Base-by-base conservation (phyloP, 2,888 invertebrate species). In the Brachypalpus laphriformis region DNA sequence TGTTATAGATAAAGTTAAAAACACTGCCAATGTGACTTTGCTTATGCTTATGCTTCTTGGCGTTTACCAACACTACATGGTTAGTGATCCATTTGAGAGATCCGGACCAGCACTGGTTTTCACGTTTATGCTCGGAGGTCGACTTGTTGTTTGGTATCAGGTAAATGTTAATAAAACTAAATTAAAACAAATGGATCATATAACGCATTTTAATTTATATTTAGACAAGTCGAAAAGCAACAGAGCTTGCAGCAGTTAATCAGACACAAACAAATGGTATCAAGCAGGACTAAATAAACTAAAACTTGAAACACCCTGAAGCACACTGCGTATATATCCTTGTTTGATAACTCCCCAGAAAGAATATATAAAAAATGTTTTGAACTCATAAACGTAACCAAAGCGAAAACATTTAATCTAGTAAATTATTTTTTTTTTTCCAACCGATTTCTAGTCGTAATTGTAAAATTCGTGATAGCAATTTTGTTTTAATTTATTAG, bases 11-110 rank as follows among this genome's bases (percentile, higher is more conserved):
- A 96, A 96, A 92, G 93, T 98, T 85, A 98, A 98, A 92, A 97
- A 98, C 91, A 94, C 95, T 57, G 97, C 98, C 49, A 99, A 99
- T 92, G 93, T 96, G 8, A 94, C 97, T 34, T 93, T 99, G 80
- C 93, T 99, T 47, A 87, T 96, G 65, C 93, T 98, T 87, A 98
- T 98, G 94, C 90, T 97, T 85, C 94, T 98, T 92, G 97, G 98
- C 37, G 96, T 98, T 71, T 98, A 98, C 92, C 98, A 98, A 11
- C 98, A 98, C 91, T 95, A 97, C 89, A 96, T 97, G 95, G 97
- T 98, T 34, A 97, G 97, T 66, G 98, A 98, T 91, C 97, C 97
- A 87, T 96, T 98, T 91, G 98, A 98, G 91, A 94, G 98, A 88
- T 96, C 96, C 68, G 98, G 97, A 11, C 97, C 97, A 0, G 96